Percentiles rank a stretch among this genome's conserved stretches.
Evolutionary conservation across 2,888 invertebrate genomes (phyloP).

Genomic region (Chaitophorus viminalis): DNA sequence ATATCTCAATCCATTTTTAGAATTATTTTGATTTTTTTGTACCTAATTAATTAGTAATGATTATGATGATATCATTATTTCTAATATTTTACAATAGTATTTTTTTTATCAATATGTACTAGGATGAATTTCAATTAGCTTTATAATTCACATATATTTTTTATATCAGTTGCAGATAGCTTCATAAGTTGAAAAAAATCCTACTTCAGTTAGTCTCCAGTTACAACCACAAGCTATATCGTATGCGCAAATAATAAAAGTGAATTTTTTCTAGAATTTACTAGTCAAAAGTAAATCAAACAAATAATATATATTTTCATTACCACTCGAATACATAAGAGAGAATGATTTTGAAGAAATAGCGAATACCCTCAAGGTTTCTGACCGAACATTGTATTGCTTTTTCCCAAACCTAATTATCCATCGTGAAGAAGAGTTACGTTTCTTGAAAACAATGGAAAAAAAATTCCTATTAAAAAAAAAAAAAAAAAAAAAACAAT

Average conservation of each 20-base stretch:
- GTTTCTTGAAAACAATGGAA: conserved; percentile 6
- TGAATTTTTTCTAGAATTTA: not conserved
- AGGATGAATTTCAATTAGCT: no score
- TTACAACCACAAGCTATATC: not conserved
- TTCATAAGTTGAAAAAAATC: not conserved
- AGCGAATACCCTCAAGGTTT: not conserved
- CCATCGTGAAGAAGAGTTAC: not conserved
- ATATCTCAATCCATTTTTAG: no score
- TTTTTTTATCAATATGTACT: no score
- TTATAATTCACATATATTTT: no score
- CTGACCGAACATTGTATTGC: conserved; percentile 19
- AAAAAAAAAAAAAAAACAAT: not conserved
- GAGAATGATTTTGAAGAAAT: not conserved
- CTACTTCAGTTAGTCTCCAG: not conserved
- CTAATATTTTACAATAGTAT: no score
- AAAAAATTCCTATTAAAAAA: not conserved
- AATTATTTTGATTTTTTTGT: no score
- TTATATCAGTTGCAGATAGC: no score
- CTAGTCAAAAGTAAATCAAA: conserved; percentile 5
- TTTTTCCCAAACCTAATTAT: conserved; percentile 36
- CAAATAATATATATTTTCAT: not conserved
- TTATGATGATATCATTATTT: no score
- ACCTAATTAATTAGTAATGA: no score
- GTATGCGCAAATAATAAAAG: not conserved
- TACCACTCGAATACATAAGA: not conserved